These are phyloP conservation scores for Drosophila pandora DNA, from an alignment of 1,140 invertebrate species.

Conservation along the genomic window DNA sequence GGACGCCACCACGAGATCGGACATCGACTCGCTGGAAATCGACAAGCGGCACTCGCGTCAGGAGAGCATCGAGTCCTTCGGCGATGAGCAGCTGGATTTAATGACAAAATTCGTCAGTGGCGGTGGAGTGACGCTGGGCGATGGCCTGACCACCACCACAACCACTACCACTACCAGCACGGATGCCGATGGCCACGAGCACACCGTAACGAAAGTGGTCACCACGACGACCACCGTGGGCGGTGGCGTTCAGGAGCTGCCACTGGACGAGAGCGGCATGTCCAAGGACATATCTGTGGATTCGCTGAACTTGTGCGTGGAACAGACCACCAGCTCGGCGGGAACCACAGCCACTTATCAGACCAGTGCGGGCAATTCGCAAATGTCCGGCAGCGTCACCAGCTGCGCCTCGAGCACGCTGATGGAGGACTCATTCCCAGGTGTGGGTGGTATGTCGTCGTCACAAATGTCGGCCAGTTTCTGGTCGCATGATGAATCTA, in stretches of 20 bases:
- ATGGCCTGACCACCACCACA: constrained; percentile 82
- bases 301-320: constrained; percentile 72
- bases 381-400: constrained; percentile 92
- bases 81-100: constrained; percentile 84
- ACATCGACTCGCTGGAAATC: constrained; percentile 80
- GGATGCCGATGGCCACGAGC: constrained; percentile 84
- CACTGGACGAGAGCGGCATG: constrained; percentile 58
- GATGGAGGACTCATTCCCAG: constrained; percentile 81
- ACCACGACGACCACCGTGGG: constrained; percentile 84
- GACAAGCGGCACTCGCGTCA: constrained; percentile 84
- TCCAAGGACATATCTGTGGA: constrained; percentile 79
- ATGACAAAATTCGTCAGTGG: constrained; percentile 73
- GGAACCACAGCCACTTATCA: constrained; percentile 93
- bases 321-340: constrained; percentile 87
- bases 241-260: constrained; percentile 51
- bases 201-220: constrained; percentile 85
- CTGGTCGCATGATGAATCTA: constrained; percentile 73
- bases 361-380: constrained; percentile 90
- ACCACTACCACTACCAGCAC: constrained; percentile 86
- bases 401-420: constrained; percentile 85
- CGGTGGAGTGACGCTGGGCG: constrained; percentile 82
- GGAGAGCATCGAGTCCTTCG: constrained; percentile 85
- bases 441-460: constrained; percentile 71
- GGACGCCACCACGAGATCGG: constrained; percentile 74
- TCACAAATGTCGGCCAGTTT: constrained; percentile 78